Base-by-base conservation (phyloP, 2,888 invertebrate genomes). In the Cloeon dipterum region DNA sequence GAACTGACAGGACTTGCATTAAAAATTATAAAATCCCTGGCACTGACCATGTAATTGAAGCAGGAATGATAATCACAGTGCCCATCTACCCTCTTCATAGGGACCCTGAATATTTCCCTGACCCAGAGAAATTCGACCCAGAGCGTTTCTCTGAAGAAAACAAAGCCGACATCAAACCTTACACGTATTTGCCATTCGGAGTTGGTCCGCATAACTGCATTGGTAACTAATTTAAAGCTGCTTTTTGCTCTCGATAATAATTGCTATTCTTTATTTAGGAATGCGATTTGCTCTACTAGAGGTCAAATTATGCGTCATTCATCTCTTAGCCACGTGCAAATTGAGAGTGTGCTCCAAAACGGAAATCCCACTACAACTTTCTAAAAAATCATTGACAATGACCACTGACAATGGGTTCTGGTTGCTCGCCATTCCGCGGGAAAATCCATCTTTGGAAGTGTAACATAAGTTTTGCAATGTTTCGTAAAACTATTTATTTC, bases 171-270 rank as follows among this genome's bases (percentile, higher is more conserved):
- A 59, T 62, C 14, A 45, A 53, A 11, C 57, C 58, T 1, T 58
- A 56, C 32, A 51, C 59, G 0, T 67, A 62, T 41, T 43, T 62
- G 43, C 67, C 68, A 1, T 70, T 69, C 38, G 69, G 68, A 3
- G 25, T 56, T 1, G 73, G 73, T 3, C 70, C 65, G 2, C 59
- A 71, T 39, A 67, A 61, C 46, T 73, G 73, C 44, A 66, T 73
- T 37, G 73, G 69, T 58, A 46, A 10, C 33, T 14, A n/a, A 19
- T 5, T 23, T 29, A 18, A n/a, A 3, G 17, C n/a, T n/a, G n/a
- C n/a, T n/a, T n/a, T n/a, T 11, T 29, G 29, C n/a, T 21, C n/a
- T n/a, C n/a, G n/a, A n/a, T n/a, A n/a, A n/a, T n/a, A n/a, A n/a
- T n/a, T n/a, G n/a, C n/a, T n/a, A n/a, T n/a, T n/a, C n/a, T n/a